Evolutionary conservation across 2,888 invertebrate genomes (phyloP), one percentile per base, ranked within the genome.

Genomic region (Atrina japonica): DNA sequence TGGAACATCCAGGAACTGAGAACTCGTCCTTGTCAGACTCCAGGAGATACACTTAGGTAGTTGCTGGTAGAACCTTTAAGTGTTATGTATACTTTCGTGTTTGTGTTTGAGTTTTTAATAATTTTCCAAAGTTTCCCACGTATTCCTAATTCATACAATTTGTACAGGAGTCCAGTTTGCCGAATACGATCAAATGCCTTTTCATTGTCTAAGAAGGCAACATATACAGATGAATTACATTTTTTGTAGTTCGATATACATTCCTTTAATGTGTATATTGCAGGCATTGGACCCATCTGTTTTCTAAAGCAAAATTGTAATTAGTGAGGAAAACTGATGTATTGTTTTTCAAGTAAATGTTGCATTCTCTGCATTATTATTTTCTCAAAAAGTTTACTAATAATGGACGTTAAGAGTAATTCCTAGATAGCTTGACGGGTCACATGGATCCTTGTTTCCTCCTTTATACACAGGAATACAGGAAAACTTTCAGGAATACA

Each of bases 111-210:
- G 7, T 21, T 6, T n/a, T 30, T 7, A 1, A 58, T 29, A 23
- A 66, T 29, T 5, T 47, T 56, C 66, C 66, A 66, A 11, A 45
- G n/a, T 14, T 47, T 58, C 23, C 56, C 66, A 3, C 27, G 21
- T n/a, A n/a, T n/a, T n/a, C n/a, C n/a, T n/a, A n/a, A n/a, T 3
- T 58, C 23, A 25, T 66, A n/a, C 16, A 66, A 58, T 35, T 59
- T 66, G 23, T 40, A 35, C 5, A 66, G 27, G 2, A 66, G 50
- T 23, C 66, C 52, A 29, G 58, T 35, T 27, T 59, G 40, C 59
- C 41, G 50, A 1, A 66, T 53, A 7, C 23, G 21, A 25, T 66
- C 50, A 41, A 66, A 66, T 18, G 66, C 59, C 18, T 66, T 66
- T 21, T 66, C 56, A 21, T 66, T 66, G 40, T 66, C 56, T 30